Percentiles rank a stretch among this genome's conserved stretches.
phyloP scores from a whole-genome alignment of 2,113 vertebrate genomes.

The Antigone vipio region DNA sequence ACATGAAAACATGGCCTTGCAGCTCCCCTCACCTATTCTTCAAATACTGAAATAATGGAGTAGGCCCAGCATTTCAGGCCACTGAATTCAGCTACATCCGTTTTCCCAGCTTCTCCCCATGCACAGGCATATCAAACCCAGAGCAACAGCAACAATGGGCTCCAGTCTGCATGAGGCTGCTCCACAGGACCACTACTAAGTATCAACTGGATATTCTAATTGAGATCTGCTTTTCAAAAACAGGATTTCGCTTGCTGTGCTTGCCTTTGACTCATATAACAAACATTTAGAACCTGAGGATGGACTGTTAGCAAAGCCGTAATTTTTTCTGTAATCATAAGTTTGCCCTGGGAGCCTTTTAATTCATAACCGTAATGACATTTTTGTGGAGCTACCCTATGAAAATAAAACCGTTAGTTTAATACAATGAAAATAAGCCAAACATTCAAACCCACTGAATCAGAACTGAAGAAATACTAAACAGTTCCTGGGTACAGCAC shows the following conservation, averaged over 20 bases:
- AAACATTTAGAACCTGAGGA: neutral
- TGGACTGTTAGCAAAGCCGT: neutral
- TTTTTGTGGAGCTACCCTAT: neutral
- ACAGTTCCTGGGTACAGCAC: neutral
- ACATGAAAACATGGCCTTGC: neutral
- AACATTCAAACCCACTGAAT: neutral
- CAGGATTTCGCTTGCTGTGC: neutral
- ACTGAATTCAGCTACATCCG: neutral
- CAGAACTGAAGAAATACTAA: neutral
- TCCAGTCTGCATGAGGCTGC: neutral
- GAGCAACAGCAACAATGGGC: neutral
- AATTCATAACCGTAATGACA: neutral
- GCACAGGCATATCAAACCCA: neutral
- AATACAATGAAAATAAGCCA: neutral
- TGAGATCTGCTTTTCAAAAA: neutral
- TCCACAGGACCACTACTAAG: neutral
- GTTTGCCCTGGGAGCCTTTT: neutral
- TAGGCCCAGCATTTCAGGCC: neutral
- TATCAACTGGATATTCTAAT: neutral
- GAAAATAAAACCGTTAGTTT: neutral
- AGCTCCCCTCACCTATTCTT: neutral
- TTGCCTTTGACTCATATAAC: neutral
- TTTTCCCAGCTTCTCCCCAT: neutral
- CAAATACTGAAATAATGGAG: neutral
- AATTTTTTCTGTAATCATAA: neutral